A percentile compares a stretch with the other conserved stretches of the same genome.
Evolutionary conservation across 1,140 invertebrate species (phyloP).

Genomic region (Achatina immaculata): DNA sequence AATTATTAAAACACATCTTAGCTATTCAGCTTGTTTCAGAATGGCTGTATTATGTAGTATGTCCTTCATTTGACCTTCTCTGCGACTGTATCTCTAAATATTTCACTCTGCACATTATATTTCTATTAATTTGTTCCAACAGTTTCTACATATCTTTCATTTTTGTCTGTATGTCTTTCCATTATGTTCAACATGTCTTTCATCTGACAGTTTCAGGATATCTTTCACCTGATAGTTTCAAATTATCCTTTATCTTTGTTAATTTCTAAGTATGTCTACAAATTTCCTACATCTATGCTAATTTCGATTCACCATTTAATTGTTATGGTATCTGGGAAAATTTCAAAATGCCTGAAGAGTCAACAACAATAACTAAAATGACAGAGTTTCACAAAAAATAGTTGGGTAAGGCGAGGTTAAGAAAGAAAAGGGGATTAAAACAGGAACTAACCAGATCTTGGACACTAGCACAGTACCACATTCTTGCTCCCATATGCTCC

Average conservation of each 20-base stretch:
- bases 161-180: background rate
- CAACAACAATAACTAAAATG: too few relatives aligned
- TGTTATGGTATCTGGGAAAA: too few relatives aligned
- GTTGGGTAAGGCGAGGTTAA: background rate
- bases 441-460: constrained; percentile 9
- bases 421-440: background rate
- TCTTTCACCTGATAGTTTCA: too few relatives aligned
- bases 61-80: background rate
- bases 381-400: background rate
- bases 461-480: constrained; percentile 31
- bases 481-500: constrained; percentile 24
- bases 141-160: background rate
- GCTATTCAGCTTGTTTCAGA: background rate
- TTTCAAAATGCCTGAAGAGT: too few relatives aligned
- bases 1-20: too few relatives aligned
- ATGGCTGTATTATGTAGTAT: background rate
- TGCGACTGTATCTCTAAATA: background rate
- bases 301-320: too few relatives aligned
- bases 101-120: background rate
- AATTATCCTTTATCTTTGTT: too few relatives aligned
- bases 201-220: too few relatives aligned
- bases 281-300: too few relatives aligned
- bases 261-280: too few relatives aligned
- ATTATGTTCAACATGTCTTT: too few relatives aligned
- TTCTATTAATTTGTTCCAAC: background rate